Percentiles rank a stretch among this genome's conserved stretches.
phyloP scores from a whole-genome alignment of 2,113 vertebrate species.

The Takifugu flavidus region DNA sequence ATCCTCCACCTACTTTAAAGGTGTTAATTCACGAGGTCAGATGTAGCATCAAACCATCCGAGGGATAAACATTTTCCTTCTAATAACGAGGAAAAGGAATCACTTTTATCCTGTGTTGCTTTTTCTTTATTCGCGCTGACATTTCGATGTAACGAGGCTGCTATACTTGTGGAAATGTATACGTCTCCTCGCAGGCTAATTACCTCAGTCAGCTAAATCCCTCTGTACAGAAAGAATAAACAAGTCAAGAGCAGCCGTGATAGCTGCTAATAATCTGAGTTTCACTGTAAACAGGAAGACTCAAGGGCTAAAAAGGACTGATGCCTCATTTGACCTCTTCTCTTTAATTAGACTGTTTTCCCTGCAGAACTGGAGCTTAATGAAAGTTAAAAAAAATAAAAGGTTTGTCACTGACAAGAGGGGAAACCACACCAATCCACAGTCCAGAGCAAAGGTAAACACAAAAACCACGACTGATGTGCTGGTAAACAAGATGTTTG shows the following conservation, averaged over 20 bases:
- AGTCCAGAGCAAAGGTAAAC: neutral
- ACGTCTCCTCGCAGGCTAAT: too few relatives aligned
- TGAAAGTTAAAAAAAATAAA: constrained; percentile 12
- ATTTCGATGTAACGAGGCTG: too few relatives aligned
- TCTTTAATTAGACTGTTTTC: constrained; percentile 5
- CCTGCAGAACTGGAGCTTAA: neutral
- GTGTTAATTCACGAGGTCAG: too few relatives aligned
- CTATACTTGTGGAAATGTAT: too few relatives aligned
- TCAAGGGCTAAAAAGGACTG: neutral
- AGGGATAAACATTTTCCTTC: too few relatives aligned
- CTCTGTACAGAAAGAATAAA: neutral
- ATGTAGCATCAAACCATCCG: too few relatives aligned
- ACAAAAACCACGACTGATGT: neutral
- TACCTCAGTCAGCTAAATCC: too few relatives aligned
- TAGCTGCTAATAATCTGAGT: neutral
- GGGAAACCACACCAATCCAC: neutral
- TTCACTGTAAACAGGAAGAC: neutral
- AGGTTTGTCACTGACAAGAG: constrained; percentile 1
- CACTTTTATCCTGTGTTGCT: too few relatives aligned
- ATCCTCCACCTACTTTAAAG: too few relatives aligned
- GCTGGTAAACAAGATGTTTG: neutral
- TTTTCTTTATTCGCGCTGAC: too few relatives aligned
- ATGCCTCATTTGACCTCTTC: neutral
- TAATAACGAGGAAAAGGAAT: too few relatives aligned
- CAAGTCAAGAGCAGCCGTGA: neutral